These are phyloP conservation scores for Mythimna lalbum DNA, from an alignment of 2,888 invertebrate species.

Conservation along the genomic window DNA sequence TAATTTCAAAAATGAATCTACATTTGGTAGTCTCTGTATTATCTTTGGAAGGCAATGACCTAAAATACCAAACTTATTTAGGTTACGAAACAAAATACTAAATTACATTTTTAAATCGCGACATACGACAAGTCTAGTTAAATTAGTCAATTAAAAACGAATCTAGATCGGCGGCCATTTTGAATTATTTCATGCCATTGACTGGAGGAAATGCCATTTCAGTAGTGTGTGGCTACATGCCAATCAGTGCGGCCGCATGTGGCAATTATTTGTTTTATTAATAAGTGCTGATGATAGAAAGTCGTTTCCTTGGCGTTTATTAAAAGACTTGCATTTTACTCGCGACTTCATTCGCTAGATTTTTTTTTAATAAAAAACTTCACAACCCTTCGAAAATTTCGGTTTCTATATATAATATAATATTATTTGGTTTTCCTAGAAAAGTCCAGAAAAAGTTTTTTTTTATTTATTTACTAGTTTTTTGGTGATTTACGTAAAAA, in stretches of 20 bases:
- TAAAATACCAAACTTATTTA: not conserved
- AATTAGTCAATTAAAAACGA: conserved; percentile 48
- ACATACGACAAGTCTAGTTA: conserved; percentile 17
- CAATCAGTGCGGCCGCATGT: conserved; percentile 14
- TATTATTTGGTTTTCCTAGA: too few relatives aligned
- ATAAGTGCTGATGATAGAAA: conserved; percentile 40
- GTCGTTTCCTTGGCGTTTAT: conserved; percentile 15
- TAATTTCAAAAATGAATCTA: too few relatives aligned
- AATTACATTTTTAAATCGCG: conserved; percentile 9
- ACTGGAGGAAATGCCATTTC: conserved; percentile 38
- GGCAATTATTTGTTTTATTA: conserved; percentile 40
- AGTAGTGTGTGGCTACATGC: conserved; percentile 13
- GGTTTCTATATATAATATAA: too few relatives aligned
- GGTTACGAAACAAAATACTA: not conserved
- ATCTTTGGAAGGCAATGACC: not conserved
- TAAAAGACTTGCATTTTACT: not conserved
- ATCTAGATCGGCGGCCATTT: conserved; percentile 51
- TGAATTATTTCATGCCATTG: conserved; percentile 35
- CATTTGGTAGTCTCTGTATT: not conserved
- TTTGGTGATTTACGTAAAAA: too few relatives aligned
- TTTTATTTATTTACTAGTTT: too few relatives aligned
- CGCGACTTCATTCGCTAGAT: too few relatives aligned
- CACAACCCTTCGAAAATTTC: too few relatives aligned
- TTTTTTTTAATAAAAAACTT: too few relatives aligned
- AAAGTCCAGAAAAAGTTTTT: too few relatives aligned